Evolutionary conservation across 1,140 invertebrate genomes (phyloP).

Genomic region (Oreohelix idahoensis): DNA sequence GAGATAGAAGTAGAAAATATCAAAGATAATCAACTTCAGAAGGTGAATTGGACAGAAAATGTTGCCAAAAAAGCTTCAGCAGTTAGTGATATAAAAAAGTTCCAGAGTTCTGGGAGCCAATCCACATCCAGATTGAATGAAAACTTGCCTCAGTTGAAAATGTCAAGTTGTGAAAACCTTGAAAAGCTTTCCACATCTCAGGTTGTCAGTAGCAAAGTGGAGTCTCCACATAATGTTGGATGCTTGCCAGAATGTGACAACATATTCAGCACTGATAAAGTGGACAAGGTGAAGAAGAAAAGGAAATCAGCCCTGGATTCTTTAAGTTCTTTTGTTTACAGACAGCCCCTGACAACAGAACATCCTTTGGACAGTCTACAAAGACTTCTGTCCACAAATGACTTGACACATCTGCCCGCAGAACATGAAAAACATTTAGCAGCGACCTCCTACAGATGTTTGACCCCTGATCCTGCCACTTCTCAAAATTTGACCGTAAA

Average conservation of each 20-base stretch:
- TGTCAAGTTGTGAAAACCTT: no score
- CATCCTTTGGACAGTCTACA: constrained; percentile 90
- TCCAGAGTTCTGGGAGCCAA: no score
- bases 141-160: no score
- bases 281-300: background rate
- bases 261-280: background rate
- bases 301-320: constrained; percentile 62
- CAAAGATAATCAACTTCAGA: no score
- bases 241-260: background rate
- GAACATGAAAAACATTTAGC: constrained; percentile 35
- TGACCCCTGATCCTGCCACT: constrained; percentile 34
- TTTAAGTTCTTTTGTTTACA: constrained; percentile 68
- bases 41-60: no score
- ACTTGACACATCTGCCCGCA: constrained; percentile 18
- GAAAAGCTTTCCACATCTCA: no score
- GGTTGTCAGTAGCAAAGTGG: no score
- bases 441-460: constrained; percentile 1
- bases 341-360: constrained; percentile 66
- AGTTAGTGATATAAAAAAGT: no score
- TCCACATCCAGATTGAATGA: no score
- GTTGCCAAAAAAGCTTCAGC: no score
- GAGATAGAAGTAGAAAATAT: no score
- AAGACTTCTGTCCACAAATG: constrained; percentile 87
- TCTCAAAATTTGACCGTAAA: constrained; percentile 57
- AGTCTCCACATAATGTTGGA: no score